Conservation (phyloP, 2,113 vertebrate genomes). For the Petrocephalus microphthalmus region DNA sequence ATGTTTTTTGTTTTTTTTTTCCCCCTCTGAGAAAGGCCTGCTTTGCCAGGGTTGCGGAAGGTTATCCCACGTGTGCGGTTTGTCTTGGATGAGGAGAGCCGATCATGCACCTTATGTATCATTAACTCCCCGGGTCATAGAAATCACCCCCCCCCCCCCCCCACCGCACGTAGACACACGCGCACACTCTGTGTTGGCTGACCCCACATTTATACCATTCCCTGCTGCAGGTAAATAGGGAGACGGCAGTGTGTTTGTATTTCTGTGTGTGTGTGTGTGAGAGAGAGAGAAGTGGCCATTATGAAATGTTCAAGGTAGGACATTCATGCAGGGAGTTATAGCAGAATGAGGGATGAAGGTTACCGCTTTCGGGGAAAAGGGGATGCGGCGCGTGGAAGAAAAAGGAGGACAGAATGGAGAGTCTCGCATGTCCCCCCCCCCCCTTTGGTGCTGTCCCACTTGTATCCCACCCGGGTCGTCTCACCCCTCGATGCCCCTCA, state of each 20-base stretch:
- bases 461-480: not conserved
- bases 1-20: constrained; percentile 43
- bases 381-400: constrained; percentile 33
- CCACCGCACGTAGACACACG: constrained; percentile 26
- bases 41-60: constrained; percentile 50
- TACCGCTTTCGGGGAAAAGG: constrained; percentile 41
- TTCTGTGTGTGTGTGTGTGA: not conserved
- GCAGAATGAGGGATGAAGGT: constrained; percentile 46
- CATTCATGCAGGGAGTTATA: not conserved
- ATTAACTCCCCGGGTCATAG: constrained; percentile 62
- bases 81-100: constrained; percentile 61
- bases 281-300: not conserved
- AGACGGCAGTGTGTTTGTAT: not conserved
- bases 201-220: not conserved
- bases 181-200: not conserved
- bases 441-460: not conserved
- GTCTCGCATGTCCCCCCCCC: not conserved
- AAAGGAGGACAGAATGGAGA: not conserved
- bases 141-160: constrained; percentile 43
- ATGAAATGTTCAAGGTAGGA: constrained; percentile 7
- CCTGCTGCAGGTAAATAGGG: not conserved
- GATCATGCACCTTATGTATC: constrained; percentile 82
- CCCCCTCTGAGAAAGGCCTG: constrained; percentile 42
- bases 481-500: not conserved
- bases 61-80: constrained; percentile 62